Evolutionary conservation across 2,888 invertebrate species (phyloP).

Genomic region (Ischnus inquisitorius): DNA sequence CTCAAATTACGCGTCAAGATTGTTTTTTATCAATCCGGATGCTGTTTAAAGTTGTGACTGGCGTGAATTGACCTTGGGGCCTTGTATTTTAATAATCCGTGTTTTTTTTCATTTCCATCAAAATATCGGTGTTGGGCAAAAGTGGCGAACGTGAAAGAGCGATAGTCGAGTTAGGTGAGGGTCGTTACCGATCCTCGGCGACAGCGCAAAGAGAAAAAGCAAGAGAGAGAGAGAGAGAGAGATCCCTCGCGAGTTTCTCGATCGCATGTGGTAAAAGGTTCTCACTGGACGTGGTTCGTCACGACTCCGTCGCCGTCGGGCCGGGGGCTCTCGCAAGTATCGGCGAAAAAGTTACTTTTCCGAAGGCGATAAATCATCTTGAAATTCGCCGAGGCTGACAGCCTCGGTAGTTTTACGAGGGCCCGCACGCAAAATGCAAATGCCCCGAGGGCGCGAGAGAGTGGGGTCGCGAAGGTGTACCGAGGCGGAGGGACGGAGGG

Average conservation of each 20-base stretch:
- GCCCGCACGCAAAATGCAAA: slow-evolving; percentile 84
- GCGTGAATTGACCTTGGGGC: not conserved
- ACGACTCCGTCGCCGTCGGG: slow-evolving; percentile 55
- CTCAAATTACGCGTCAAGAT: not conserved
- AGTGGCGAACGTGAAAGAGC: slow-evolving; percentile 18
- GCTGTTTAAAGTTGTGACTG: slow-evolving; percentile 3
- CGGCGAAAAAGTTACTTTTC: slow-evolving; percentile 81
- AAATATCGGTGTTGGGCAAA: slow-evolving; percentile 33
- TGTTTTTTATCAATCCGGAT: slow-evolving; percentile 11
- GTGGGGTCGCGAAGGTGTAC: slow-evolving; percentile 48
- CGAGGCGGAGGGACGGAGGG: slow-evolving; percentile 64
- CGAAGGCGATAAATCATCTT: slow-evolving; percentile 82
- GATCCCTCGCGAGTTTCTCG: slow-evolving; percentile 33
- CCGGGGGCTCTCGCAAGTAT: slow-evolving; percentile 69
- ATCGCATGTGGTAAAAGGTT: slow-evolving; percentile 52
- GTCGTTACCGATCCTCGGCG: slow-evolving; percentile 34
- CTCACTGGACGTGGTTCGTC: slow-evolving; percentile 41
- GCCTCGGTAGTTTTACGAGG: slow-evolving; percentile 82
- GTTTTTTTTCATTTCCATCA: not conserved
- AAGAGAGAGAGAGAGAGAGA: slow-evolving; percentile 2
- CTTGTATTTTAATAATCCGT: not conserved
- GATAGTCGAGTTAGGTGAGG: slow-evolving; percentile 2
- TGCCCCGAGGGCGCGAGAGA: slow-evolving; percentile 67
- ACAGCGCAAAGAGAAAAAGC: slow-evolving; percentile 23
- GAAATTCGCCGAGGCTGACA: slow-evolving; percentile 82